Percentiles rank a stretch among this genome's conserved stretches.
phyloP scores from a whole-genome alignment of 2,113 vertebrate species.

The Macaca fascicularis region DNA sequence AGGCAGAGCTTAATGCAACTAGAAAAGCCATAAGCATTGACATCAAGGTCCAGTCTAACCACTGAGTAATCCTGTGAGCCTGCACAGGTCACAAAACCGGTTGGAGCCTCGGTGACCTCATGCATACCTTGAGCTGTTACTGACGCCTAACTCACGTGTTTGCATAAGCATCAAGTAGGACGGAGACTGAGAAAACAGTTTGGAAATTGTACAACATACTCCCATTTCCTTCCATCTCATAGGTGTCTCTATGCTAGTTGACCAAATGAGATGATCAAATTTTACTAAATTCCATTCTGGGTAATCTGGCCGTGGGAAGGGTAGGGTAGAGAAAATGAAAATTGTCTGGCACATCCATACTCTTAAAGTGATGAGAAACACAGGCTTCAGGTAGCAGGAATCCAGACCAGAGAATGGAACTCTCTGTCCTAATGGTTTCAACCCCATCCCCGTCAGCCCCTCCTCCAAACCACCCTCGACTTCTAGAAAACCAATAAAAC shows the following conservation, averaged over 20 bases:
- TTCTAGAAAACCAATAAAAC: background rate
- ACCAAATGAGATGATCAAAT: background rate
- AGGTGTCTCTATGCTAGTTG: background rate
- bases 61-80: background rate
- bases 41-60: background rate
- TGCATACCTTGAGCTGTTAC: rapidly evolving
- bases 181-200: background rate
- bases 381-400: background rate
- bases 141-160: background rate
- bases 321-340: background rate
- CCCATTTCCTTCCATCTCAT: background rate
- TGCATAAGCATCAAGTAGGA: background rate
- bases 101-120: background rate
- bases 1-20: background rate
- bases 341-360: background rate
- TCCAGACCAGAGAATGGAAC: background rate
- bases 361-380: background rate
- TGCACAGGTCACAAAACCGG: background rate
- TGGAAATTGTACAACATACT: background rate
- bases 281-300: background rate
- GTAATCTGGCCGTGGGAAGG: background rate
- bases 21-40: rapidly evolving
- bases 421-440: background rate
- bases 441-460: background rate
- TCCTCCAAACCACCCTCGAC: background rate